Percentiles rank a stretch among this genome's conserved stretches.
phyloP scores from a whole-genome alignment of 2,797 vertebrate species.

The Tympanoctomys barrerae region DNA sequence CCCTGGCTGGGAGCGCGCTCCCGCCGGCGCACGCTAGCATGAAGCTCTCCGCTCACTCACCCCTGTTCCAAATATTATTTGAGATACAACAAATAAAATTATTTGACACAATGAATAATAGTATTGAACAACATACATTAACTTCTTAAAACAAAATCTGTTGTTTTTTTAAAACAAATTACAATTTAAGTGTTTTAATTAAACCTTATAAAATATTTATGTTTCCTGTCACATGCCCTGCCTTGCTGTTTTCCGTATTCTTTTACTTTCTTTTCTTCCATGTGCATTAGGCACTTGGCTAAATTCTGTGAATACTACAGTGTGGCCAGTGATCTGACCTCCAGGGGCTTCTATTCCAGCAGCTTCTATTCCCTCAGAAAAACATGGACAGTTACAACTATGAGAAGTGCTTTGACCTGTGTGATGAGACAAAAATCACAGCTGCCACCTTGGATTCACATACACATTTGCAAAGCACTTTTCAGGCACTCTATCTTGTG shows the following conservation, averaged over 20 bases:
- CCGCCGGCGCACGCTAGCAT: too few species aligned
- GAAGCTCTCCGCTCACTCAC: too few species aligned
- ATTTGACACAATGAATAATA: not conserved
- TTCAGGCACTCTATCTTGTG: not conserved
- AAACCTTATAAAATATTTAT: not conserved
- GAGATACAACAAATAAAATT: not conserved
- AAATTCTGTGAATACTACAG: not conserved
- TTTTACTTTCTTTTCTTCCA: not conserved
- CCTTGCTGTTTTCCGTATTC: not conserved
- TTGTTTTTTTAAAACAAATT: not conserved
- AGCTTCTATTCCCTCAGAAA: not conserved
- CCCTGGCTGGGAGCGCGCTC: too few species aligned
- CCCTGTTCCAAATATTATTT: constrained; percentile 20
- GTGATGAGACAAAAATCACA: not conserved
- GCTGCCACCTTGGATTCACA: not conserved
- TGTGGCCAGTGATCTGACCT: not conserved
- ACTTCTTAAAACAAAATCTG: not conserved
- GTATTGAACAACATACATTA: not conserved
- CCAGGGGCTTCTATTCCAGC: not conserved
- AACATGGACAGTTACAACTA: not conserved
- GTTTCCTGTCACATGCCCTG: not conserved
- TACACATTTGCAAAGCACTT: not conserved
- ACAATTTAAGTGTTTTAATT: not conserved
- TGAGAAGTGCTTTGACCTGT: not conserved
- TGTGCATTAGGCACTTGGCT: too few species aligned